Conservation (phyloP, 2,888 invertebrate genomes). For the Salpingus planirostris region DNA sequence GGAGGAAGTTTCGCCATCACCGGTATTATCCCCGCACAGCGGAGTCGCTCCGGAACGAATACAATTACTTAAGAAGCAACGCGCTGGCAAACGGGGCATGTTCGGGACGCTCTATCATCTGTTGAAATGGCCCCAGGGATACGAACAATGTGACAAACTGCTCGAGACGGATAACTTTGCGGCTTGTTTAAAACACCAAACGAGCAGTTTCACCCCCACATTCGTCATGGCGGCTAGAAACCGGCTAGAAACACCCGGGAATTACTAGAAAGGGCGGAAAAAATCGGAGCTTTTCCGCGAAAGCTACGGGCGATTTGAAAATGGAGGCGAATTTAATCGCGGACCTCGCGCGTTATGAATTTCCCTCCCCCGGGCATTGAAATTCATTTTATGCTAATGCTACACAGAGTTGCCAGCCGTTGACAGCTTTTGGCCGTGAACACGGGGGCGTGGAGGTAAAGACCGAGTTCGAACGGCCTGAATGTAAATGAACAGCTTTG, state of each 20-base stretch:
- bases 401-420: slow-evolving; percentile 17
- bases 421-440: too few species aligned
- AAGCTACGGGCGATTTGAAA: too few species aligned
- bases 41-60: slow-evolving; percentile 2
- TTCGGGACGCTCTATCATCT: slow-evolving; percentile 7
- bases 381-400: slow-evolving; percentile 18
- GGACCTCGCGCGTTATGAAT: slow-evolving; percentile 11
- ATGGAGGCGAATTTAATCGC: slow-evolving; percentile 15
- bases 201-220: too few species aligned
- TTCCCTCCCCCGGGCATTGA: slow-evolving; percentile 13
- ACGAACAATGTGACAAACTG: slow-evolving; percentile 6
- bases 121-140: slow-evolving; percentile 5
- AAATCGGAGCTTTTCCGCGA: too few species aligned
- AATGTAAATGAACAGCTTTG: slow-evolving; percentile 20
- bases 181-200: too few species aligned
- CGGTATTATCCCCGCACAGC: too few species aligned
- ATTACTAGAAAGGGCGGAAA: not conserved
- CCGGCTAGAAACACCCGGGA: too few species aligned
- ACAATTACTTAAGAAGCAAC: slow-evolving; percentile 4
- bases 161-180: too few species aligned
- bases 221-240: too few species aligned
- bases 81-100: slow-evolving; percentile 5
- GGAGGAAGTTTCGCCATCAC: too few species aligned
- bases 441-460: too few species aligned
- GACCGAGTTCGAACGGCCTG: slow-evolving; percentile 13